Evolutionary conservation across 1,140 invertebrate species (phyloP).

Genomic region (Pogonognathellus flavescens): DNA sequence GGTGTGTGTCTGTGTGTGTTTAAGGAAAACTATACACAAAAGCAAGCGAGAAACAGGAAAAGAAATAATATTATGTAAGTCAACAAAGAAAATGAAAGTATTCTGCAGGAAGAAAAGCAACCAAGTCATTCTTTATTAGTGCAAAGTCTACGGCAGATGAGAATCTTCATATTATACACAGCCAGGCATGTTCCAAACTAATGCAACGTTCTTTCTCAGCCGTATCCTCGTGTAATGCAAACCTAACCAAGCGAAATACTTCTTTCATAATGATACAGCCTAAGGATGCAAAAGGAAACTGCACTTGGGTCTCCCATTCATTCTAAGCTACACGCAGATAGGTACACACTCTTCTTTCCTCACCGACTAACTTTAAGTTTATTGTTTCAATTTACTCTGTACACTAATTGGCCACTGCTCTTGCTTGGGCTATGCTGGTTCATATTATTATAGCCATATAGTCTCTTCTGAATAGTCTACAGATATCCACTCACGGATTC

Average conservation of each 20-base stretch:
- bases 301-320: background rate
- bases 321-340: too few species aligned
- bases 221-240: too few species aligned
- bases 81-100: constrained; percentile 39
- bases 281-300: constrained; percentile 9
- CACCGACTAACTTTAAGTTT: constrained; percentile 40
- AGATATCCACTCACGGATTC: too few species aligned
- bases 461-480: too few species aligned
- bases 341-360: background rate
- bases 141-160: too few species aligned
- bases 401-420: constrained; percentile 35
- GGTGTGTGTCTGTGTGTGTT: background rate
- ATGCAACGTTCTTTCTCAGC: too few species aligned
- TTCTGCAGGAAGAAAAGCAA: background rate
- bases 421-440: too few species aligned
- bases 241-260: too few species aligned
- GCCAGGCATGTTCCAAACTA: too few species aligned
- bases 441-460: too few species aligned
- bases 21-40: background rate
- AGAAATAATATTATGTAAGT: constrained; percentile 36
- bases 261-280: background rate
- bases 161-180: too few species aligned
- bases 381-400: constrained; percentile 45
- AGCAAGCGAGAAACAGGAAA: background rate
- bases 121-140: too few species aligned